Evolutionary conservation across 2,888 invertebrate species (phyloP).

Genomic region (Ecdyonurus torrentis): DNA sequence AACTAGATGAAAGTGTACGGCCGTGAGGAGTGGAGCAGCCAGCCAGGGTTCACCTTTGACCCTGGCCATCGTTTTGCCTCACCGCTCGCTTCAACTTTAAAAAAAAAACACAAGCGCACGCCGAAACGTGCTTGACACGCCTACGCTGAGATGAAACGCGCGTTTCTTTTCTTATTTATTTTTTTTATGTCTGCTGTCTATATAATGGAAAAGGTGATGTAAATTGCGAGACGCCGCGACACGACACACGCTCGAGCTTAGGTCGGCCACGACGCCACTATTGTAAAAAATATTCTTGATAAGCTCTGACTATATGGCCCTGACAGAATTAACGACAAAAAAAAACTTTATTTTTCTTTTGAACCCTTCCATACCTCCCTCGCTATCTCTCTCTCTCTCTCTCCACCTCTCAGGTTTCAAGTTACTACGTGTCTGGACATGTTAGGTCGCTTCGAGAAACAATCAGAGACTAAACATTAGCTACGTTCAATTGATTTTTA

Average conservation of each 20-base stretch:
- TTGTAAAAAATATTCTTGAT: no score
- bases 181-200: not conserved
- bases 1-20: not conserved
- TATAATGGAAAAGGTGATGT: no score
- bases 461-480: no score
- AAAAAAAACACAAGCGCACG: not conserved
- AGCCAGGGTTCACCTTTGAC: not conserved
- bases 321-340: no score
- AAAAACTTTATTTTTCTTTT: no score
- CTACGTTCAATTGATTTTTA: no score
- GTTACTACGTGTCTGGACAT: no score
- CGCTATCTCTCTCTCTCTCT: no score
- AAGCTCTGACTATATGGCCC: no score
- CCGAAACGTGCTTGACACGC: not conserved
- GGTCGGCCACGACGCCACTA: not conserved
- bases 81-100: not conserved
- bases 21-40: not conserved
- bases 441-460: no score
- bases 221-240: not conserved
- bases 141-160: not conserved
- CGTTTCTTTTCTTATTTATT: not conserved
- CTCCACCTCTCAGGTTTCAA: no score
- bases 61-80: not conserved
- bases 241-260: not conserved
- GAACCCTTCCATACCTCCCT: no score